phyloP scores from a whole-genome alignment of 2,888 invertebrate genomes.

The Tricholauxania praeusta region DNA sequence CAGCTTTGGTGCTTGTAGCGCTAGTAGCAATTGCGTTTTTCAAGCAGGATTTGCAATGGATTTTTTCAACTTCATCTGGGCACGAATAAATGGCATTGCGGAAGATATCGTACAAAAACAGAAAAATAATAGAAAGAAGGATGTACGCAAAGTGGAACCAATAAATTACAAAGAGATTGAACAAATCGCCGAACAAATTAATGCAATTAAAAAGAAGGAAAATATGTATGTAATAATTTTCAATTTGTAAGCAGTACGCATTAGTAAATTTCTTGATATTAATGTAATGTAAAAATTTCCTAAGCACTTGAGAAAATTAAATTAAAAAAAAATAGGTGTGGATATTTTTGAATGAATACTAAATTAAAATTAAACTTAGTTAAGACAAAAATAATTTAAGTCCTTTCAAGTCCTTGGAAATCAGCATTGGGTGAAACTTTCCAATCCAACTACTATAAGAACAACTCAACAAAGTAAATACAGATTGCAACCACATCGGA shows the following conservation, averaged over 20 bases:
- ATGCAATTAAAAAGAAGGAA: slow-evolving; percentile 71
- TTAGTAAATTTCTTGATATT: no score
- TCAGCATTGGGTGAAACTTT: no score
- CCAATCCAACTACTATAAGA: no score
- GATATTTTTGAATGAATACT: no score
- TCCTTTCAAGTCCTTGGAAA: no score
- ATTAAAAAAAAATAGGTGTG: no score
- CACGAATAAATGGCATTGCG: slow-evolving; percentile 57
- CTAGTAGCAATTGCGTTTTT: slow-evolving; percentile 73
- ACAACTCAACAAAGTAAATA: no score
- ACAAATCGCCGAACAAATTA: slow-evolving; percentile 75
- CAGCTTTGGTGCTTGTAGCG: slow-evolving; percentile 76
- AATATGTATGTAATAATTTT: slow-evolving; percentile 51
- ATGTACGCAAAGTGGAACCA: slow-evolving; percentile 59
- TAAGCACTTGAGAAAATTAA: no score
- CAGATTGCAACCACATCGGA: no score
- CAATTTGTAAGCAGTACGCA: neutral
- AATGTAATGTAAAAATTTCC: no score
- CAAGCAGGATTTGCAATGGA: slow-evolving; percentile 73
- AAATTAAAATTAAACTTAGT: no score
- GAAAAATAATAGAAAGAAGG: slow-evolving; percentile 57
- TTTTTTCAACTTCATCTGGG: slow-evolving; percentile 67
- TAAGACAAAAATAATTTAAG: no score
- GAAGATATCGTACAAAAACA: slow-evolving; percentile 61
- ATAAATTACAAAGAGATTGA: slow-evolving; percentile 74